phyloP scores from a whole-genome alignment of 1,140 invertebrate genomes.

The Whitmania pigra region DNA sequence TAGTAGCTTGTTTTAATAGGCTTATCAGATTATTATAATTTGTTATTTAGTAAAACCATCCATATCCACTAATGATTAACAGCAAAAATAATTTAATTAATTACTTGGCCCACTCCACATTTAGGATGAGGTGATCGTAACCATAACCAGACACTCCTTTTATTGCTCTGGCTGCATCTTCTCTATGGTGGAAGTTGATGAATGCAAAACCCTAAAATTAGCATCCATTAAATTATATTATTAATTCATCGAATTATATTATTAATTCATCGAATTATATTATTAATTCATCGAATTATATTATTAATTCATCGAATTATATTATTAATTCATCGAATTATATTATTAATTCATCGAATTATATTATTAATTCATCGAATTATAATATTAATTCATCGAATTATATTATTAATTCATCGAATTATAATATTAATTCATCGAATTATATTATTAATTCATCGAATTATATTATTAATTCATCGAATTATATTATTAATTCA shows the following conservation, averaged over 20 bases:
- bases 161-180: conserved; percentile 83
- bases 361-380: neutral
- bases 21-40: too few species aligned
- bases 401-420: neutral
- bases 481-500: neutral
- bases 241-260: neutral
- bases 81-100: conserved; percentile 20
- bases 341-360: neutral
- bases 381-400: too few species aligned
- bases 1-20: too few species aligned
- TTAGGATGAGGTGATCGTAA: conserved; percentile 94
- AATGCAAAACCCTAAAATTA: conserved; percentile 66
- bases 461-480: too few species aligned
- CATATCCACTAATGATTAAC: too few species aligned
- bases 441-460: neutral
- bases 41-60: too few species aligned
- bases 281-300: neutral
- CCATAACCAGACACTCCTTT: conserved; percentile 78
- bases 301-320: neutral
- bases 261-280: neutral
- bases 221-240: neutral
- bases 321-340: neutral
- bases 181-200: conserved; percentile 76
- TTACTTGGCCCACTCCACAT: conserved; percentile 94
- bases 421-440: too few species aligned